These are phyloP conservation scores for Sebastes minor DNA, from an alignment of 2,797 vertebrate genomes.

Conservation along the genomic window DNA sequence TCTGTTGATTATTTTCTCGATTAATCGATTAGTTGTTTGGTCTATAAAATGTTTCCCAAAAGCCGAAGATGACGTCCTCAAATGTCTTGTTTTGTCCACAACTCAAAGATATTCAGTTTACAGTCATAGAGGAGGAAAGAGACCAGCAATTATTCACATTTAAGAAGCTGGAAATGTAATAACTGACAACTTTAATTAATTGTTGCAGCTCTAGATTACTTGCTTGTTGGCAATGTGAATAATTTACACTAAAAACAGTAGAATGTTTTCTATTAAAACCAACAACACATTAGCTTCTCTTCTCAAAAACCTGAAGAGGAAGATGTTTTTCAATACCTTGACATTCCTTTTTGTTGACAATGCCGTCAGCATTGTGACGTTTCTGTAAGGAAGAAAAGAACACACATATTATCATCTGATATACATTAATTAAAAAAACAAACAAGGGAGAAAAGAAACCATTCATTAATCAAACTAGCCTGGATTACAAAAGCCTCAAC, in stretches of 20 bases:
- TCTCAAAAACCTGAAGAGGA: neutral
- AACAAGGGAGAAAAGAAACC: neutral
- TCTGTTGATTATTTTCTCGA: too few species aligned
- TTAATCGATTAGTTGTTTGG: too few species aligned
- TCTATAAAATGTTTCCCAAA: too few species aligned
- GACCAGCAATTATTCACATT: too few species aligned
- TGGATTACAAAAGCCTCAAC: neutral
- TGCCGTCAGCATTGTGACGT: slow-evolving; percentile 96
- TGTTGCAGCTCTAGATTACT: neutral
- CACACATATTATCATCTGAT: neutral
- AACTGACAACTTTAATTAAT: too few species aligned
- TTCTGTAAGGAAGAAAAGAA: slow-evolving; percentile 83
- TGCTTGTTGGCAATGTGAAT: neutral
- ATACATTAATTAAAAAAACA: neutral
- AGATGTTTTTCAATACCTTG: slow-evolving; percentile 86
- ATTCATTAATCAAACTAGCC: neutral
- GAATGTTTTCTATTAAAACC: neutral
- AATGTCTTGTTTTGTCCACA: too few species aligned
- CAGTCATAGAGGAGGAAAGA: too few species aligned
- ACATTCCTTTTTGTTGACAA: slow-evolving; percentile 97
- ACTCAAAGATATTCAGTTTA: too few species aligned
- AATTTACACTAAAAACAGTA: neutral
- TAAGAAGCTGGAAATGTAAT: too few species aligned
- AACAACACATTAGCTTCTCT: neutral
- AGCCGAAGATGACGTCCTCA: too few species aligned